phyloP scores from a whole-genome alignment of 2,797 vertebrate genomes.

The Melanotaenia pygmaea region DNA sequence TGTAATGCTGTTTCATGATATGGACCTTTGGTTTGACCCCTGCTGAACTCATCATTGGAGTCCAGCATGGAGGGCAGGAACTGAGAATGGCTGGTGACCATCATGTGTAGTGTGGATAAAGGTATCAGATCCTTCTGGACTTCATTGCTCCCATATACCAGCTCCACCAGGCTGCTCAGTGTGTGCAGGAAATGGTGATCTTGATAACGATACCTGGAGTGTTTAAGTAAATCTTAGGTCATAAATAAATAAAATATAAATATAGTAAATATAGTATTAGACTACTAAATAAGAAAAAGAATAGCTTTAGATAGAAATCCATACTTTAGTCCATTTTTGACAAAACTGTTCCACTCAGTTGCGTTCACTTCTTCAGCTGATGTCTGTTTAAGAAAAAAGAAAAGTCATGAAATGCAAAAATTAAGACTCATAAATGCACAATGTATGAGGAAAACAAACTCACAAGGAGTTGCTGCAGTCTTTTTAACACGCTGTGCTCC shows the following conservation, averaged over 20 bases:
- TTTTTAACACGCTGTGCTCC: conserved; percentile 84
- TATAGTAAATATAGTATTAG: not conserved
- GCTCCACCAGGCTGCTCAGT: conserved; percentile 74
- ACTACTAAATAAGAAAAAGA: not conserved
- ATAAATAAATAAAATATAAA: not conserved
- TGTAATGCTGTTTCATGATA: not conserved
- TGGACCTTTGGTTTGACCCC: conserved; percentile 83
- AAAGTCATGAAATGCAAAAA: not conserved
- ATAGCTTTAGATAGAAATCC: conserved; percentile 42
- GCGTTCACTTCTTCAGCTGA: conserved; percentile 78
- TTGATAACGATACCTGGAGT: conserved; percentile 87
- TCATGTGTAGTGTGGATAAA: conserved; percentile 86
- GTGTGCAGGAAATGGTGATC: conserved; percentile 83
- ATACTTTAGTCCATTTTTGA: conserved; percentile 94
- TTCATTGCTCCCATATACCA: conserved; percentile 78
- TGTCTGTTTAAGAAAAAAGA: conserved; percentile 67
- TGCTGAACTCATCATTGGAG: conserved; percentile 69
- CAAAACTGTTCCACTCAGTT: conserved; percentile 89
- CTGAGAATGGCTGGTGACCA: conserved; percentile 93
- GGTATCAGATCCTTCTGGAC: conserved; percentile 76
- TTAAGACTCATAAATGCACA: not conserved
- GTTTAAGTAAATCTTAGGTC: not conserved
- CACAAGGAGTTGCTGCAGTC: conserved; percentile 85
- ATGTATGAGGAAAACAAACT: conserved; percentile 23
- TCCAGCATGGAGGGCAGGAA: conserved; percentile 90